Percentiles rank a stretch among this genome's conserved stretches.
Conservation (phyloP, 2,797 vertebrate species). For the Diplodus sargus region DNA sequence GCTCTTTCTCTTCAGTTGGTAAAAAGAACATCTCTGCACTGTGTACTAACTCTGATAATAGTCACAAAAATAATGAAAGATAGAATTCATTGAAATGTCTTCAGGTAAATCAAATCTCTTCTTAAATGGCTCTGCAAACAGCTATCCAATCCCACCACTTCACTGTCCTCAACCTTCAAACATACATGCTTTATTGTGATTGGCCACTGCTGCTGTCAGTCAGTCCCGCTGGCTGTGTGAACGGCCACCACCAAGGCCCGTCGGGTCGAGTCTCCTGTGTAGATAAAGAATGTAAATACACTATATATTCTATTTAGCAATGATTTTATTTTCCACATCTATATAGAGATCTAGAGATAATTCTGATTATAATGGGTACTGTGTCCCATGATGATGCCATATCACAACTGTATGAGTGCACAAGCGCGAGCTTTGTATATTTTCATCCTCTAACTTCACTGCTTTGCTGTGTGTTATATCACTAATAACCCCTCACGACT, state of each 20-base stretch:
- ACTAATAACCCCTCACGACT: slow-evolving; percentile 57
- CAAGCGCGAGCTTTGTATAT: slow-evolving; percentile 53
- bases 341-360: slow-evolving; percentile 68
- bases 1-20: slow-evolving; percentile 10
- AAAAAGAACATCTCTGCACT: slow-evolving; percentile 18
- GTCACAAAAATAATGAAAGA: slow-evolving; percentile 14
- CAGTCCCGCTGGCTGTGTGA: slow-evolving; percentile 53
- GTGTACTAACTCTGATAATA: slow-evolving; percentile 18
- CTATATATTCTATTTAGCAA: slow-evolving; percentile 75
- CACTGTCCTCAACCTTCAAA: slow-evolving; percentile 33
- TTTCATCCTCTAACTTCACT: slow-evolving; percentile 70
- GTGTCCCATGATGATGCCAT: slow-evolving; percentile 55
- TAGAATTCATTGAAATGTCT: slow-evolving; percentile 12
- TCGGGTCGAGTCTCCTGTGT: slow-evolving; percentile 59
- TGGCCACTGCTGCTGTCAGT: slow-evolving; percentile 59
- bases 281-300: slow-evolving; percentile 81
- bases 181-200: slow-evolving; percentile 48
- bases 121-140: slow-evolving; percentile 29
- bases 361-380: slow-evolving; percentile 49
- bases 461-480: slow-evolving; percentile 73
- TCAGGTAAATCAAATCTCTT: slow-evolving; percentile 11
- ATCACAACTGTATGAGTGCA: slow-evolving; percentile 60
- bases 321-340: slow-evolving; percentile 77
- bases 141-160: slow-evolving; percentile 25
- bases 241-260: slow-evolving; percentile 33